Evolutionary conservation across 2,888 invertebrate species (phyloP).

Genomic region (Tinea trinotella): DNA sequence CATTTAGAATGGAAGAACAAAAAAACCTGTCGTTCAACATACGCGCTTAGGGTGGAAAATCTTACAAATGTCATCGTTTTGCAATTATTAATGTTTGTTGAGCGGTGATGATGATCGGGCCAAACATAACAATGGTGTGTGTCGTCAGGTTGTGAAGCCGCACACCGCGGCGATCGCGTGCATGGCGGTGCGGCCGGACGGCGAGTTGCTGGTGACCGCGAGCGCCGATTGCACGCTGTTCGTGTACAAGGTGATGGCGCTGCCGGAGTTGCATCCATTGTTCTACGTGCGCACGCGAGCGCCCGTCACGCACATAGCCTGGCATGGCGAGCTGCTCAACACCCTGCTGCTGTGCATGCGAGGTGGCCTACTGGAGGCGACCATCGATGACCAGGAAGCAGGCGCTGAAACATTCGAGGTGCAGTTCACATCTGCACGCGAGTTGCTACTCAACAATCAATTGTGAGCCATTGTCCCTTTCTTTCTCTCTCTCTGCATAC

Average conservation of each 20-base stretch:
- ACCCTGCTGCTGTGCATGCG: constrained; percentile 53
- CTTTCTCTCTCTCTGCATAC: too few relatives aligned
- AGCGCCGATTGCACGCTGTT: constrained; percentile 52
- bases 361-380: constrained; percentile 54
- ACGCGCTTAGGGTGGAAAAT: too few relatives aligned
- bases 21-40: background rate
- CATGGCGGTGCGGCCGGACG: background rate
- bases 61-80: too few relatives aligned
- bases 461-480: too few relatives aligned
- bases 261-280: constrained; percentile 68
- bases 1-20: too few relatives aligned
- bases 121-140: background rate
- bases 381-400: constrained; percentile 35
- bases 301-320: background rate
- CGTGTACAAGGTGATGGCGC: constrained; percentile 30
- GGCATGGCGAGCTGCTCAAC: constrained; percentile 37
- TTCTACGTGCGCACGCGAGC: constrained; percentile 1
- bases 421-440: constrained; percentile 47
- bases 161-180: constrained; percentile 54
- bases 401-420: constrained; percentile 56
- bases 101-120: too few relatives aligned
- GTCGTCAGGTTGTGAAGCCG: constrained; percentile 75
- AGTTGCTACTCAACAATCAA: too few relatives aligned
- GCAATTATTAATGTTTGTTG: too few relatives aligned
- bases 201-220: constrained; percentile 77